These are phyloP conservation scores for Stictocephala bisonia DNA, from an alignment of 2,888 invertebrate species.

Conservation along the genomic window DNA sequence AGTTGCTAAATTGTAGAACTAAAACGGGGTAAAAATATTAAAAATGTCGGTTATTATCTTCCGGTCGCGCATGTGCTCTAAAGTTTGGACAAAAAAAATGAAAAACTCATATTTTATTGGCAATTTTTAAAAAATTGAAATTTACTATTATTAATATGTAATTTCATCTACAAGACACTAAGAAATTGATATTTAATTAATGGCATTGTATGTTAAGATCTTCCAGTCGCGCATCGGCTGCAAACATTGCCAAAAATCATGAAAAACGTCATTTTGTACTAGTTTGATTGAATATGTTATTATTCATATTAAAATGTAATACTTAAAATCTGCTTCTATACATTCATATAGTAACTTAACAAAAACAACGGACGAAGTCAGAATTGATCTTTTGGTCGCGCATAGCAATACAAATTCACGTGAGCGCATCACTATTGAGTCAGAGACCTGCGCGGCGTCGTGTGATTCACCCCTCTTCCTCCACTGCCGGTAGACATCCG, in stretches of 20 bases:
- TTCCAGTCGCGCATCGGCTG: slow-evolving; percentile 25
- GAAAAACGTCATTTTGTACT: slow-evolving; percentile 5
- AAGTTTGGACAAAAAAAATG: slow-evolving; percentile 5
- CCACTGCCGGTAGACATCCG: too few species aligned
- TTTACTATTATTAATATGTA: slow-evolving; percentile 15
- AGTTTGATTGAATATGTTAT: not conserved
- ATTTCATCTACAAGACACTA: slow-evolving; percentile 28
- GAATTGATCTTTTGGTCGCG: slow-evolving; percentile 1
- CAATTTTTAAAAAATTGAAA: slow-evolving; percentile 2
- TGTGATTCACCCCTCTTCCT: too few species aligned
- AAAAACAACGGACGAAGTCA: slow-evolving; percentile 3
- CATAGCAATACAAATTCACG: not conserved
- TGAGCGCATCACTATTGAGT: not conserved
- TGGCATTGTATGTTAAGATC: slow-evolving; percentile 13
- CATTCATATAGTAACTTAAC: not conserved
- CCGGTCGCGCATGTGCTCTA: slow-evolving; percentile 18
- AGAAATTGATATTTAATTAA: slow-evolving; percentile 3
- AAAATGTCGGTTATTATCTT: slow-evolving; percentile 18
- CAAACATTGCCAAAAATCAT: slow-evolving; percentile 9
- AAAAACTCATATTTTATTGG: slow-evolving; percentile 1
- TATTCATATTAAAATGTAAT: slow-evolving; percentile 5
- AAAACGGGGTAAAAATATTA: slow-evolving; percentile 29
- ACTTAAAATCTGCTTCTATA: slow-evolving; percentile 3
- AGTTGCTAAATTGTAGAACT: slow-evolving; percentile 65
- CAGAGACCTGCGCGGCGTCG: not conserved